Conservation (phyloP, 1,140 invertebrate genomes). For the Octopus sinensis region DNA sequence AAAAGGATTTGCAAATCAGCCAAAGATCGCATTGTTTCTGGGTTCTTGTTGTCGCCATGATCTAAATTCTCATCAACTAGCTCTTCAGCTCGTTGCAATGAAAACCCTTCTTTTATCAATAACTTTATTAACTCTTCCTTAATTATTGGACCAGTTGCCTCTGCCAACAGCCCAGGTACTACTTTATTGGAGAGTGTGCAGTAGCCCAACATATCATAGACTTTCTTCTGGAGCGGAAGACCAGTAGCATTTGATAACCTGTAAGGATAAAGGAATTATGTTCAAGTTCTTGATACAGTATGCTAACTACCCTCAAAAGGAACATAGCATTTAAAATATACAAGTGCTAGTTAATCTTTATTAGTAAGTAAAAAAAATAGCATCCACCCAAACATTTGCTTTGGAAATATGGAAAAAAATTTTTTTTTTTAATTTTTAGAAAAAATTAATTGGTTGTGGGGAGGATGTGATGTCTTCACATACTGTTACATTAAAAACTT, state of each 20-base stretch:
- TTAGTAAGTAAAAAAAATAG: too few relatives aligned
- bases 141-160: constrained; percentile 52
- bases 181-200: constrained; percentile 46
- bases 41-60: constrained; percentile 37
- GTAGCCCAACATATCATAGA: constrained; percentile 57
- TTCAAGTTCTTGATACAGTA: neutral
- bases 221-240: constrained; percentile 44
- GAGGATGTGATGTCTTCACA: too few relatives aligned
- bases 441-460: too few relatives aligned
- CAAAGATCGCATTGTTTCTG: constrained; percentile 50
- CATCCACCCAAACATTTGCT: too few relatives aligned
- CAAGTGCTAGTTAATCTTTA: too few relatives aligned
- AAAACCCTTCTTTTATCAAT: constrained; percentile 52
- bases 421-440: too few relatives aligned
- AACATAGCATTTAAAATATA: too few relatives aligned
- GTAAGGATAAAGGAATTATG: constrained; percentile 8
- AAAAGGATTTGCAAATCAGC: constrained; percentile 56
- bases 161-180: constrained; percentile 58
- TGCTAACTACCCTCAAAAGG: too few relatives aligned
- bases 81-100: constrained; percentile 27
- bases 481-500: too few relatives aligned
- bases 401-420: too few relatives aligned
- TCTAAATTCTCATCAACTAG: constrained; percentile 40
- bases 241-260: constrained; percentile 44
- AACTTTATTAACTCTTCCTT: constrained; percentile 50